Evolutionary conservation across 2,113 vertebrate genomes (phyloP).

Genomic region (Scortum barcoo): DNA sequence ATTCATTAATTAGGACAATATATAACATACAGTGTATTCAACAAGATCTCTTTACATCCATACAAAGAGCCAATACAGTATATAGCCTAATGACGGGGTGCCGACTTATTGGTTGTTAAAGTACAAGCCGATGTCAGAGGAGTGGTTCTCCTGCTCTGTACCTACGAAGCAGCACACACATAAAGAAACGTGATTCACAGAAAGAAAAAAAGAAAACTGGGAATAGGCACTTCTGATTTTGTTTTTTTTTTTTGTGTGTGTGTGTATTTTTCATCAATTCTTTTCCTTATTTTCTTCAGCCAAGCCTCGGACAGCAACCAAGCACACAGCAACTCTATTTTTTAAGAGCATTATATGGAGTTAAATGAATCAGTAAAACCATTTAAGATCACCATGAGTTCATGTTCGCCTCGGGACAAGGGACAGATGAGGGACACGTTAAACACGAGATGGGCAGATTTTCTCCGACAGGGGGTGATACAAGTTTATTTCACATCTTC

Average conservation of each 20-base stretch:
- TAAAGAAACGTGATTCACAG: constrained; percentile 49
- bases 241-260: constrained; percentile 9
- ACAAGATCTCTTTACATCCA: constrained; percentile 66
- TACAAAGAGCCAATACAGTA: constrained; percentile 57
- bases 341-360: constrained; percentile 43
- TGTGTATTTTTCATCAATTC: constrained; percentile 42
- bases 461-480: background rate
- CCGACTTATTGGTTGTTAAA: constrained; percentile 47
- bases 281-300: constrained; percentile 45
- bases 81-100: constrained; percentile 51
- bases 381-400: constrained; percentile 26
- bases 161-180: constrained; percentile 55
- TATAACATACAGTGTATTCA: constrained; percentile 72
- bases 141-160: constrained; percentile 26
- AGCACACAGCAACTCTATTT: constrained; percentile 28
- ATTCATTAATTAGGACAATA: constrained; percentile 73
- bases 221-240: constrained; percentile 83
- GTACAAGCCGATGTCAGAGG: constrained; percentile 51
- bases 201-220: constrained; percentile 66
- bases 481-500: constrained; percentile 17
- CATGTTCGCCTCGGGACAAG: constrained; percentile 18
- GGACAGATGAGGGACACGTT: constrained; percentile 25
- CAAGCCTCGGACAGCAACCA: constrained; percentile 23
- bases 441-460: constrained; percentile 18
- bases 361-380: constrained; percentile 18